phyloP scores from a whole-genome alignment of 2,888 invertebrate species.

The Campaea margaritaria region DNA sequence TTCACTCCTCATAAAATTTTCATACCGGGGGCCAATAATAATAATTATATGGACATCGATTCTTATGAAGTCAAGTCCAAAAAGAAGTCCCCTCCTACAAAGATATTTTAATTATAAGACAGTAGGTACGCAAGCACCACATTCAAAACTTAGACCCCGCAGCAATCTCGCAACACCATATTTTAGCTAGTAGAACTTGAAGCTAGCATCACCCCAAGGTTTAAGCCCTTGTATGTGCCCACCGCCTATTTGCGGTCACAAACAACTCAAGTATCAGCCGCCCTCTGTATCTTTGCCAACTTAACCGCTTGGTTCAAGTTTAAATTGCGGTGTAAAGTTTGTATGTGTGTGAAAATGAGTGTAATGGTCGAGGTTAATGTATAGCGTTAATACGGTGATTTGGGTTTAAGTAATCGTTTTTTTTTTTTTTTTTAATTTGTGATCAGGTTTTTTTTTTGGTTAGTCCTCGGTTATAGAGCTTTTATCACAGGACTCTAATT shows the following conservation, averaged over 20 bases:
- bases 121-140: neutral
- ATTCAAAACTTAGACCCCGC: neutral
- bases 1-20: too few relatives aligned
- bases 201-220: neutral
- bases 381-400: neutral
- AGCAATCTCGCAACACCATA: slow-evolving; percentile 1
- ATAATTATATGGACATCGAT: too few relatives aligned
- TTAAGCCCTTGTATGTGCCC: neutral
- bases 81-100: too few relatives aligned
- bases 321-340: slow-evolving; percentile 5
- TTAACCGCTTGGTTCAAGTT: slow-evolving; percentile 19
- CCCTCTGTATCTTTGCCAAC: slow-evolving; percentile 8
- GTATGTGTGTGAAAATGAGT: slow-evolving; percentile 5
- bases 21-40: too few relatives aligned
- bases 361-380: neutral
- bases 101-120: too few relatives aligned
- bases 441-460: too few relatives aligned
- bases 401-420: too few relatives aligned
- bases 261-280: slow-evolving; percentile 5
- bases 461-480: too few relatives aligned
- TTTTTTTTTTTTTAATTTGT: too few relatives aligned
- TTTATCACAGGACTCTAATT: too few relatives aligned
- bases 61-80: too few relatives aligned
- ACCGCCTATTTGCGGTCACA: slow-evolving; percentile 6
- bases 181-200: neutral